Evolutionary conservation across 2,888 invertebrate genomes (phyloP).

Genomic region (Eugnorisma glareosa): DNA sequence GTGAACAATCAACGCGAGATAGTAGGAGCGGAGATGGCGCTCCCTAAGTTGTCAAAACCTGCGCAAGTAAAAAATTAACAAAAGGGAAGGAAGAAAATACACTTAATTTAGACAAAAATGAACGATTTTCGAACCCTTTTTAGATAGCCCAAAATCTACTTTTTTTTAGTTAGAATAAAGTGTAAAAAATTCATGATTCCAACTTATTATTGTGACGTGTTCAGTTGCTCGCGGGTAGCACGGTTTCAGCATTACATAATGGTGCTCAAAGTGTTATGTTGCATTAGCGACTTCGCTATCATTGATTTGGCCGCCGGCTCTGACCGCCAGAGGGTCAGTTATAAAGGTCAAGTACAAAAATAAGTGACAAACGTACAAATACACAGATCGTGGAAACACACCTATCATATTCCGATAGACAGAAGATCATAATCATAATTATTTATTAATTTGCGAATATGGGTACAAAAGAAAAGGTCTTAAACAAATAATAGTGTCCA

Average conservation of each 20-base stretch:
- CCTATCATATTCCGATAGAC: too few relatives aligned
- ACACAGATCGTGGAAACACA: neutral
- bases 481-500: too few relatives aligned
- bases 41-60: neutral
- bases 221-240: neutral
- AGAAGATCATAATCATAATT: too few relatives aligned
- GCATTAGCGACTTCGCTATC: constrained; percentile 60
- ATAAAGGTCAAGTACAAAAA: constrained; percentile 57
- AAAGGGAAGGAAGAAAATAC: neutral
- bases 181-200: constrained; percentile 30
- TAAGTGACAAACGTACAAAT: constrained; percentile 29
- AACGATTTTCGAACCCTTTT: neutral
- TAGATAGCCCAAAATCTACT: neutral
- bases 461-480: too few relatives aligned
- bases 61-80: neutral
- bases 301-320: constrained; percentile 56
- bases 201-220: constrained; percentile 18
- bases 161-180: neutral
- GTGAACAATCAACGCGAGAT: neutral
- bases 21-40: too few relatives aligned
- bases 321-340: constrained; percentile 43
- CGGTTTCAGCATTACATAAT: constrained; percentile 41
- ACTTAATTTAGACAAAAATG: neutral
- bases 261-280: constrained; percentile 32
- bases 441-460: too few relatives aligned